A percentile compares a stretch with the other conserved stretches of the same genome.
Conservation (phyloP, 1,140 invertebrate species). For the Globodera rostochiensis region DNA sequence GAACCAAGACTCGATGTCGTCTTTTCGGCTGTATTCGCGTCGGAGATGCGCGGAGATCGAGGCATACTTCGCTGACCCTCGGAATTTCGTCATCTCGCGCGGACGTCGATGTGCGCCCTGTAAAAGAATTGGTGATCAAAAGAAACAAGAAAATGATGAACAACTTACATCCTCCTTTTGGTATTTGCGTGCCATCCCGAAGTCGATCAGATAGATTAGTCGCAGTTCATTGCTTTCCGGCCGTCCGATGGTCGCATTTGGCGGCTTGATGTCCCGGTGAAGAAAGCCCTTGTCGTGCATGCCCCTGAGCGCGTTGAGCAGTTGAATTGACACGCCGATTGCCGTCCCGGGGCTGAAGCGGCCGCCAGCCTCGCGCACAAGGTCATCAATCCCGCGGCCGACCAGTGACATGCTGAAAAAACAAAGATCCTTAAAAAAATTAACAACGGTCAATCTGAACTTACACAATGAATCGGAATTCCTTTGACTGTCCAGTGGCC, state of each 20-base stretch:
- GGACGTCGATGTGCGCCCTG: constrained; percentile 52
- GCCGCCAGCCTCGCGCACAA: not conserved
- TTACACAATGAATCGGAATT: not conserved
- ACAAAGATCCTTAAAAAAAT: not conserved
- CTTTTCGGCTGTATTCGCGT: constrained; percentile 51
- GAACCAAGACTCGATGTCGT: constrained; percentile 51
- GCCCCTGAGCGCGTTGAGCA: constrained; percentile 47
- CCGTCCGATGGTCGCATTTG: constrained; percentile 48
- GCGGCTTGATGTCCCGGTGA: constrained; percentile 54
- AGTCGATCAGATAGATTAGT: too few species aligned
- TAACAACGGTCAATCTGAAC: too few species aligned
- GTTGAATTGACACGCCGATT: constrained; percentile 44
- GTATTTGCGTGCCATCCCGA: too few species aligned
- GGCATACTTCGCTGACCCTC: constrained; percentile 57
- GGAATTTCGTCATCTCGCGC: constrained; percentile 49
- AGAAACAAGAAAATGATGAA: too few species aligned
- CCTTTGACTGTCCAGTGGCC: too few species aligned
- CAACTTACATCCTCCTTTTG: too few species aligned
- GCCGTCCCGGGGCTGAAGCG: constrained; percentile 43
- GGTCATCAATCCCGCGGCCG: not conserved
- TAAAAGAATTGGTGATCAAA: too few species aligned
- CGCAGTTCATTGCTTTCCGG: constrained; percentile 19
- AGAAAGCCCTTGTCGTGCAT: constrained; percentile 46
- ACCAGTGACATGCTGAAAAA: constrained; percentile 5
- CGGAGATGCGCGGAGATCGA: constrained; percentile 51